Evolutionary conservation across 2,797 vertebrate genomes (phyloP).

Genomic region (Mormyrus hasselquistii): DNA sequence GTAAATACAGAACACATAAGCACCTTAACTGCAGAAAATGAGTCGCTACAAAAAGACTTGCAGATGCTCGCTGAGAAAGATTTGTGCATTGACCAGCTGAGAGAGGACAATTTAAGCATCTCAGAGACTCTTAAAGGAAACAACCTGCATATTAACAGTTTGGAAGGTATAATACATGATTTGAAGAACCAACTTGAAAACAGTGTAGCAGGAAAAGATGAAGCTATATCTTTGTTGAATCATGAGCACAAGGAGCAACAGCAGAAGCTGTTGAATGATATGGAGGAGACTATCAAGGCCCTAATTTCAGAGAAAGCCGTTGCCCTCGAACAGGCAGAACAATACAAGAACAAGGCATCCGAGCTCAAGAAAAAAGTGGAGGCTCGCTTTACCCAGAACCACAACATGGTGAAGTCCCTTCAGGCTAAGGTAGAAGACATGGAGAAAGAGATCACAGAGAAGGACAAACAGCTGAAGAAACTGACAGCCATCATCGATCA

Average conservation of each 20-base stretch:
- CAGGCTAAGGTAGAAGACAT: constrained; percentile 67
- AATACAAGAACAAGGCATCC: constrained; percentile 64
- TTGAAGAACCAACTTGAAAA: constrained; percentile 70
- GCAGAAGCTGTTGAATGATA: constrained; percentile 53
- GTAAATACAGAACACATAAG: constrained; percentile 69
- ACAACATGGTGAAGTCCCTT: constrained; percentile 67
- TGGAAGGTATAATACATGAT: constrained; percentile 64
- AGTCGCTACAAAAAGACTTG: constrained; percentile 63
- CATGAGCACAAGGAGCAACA: constrained; percentile 65
- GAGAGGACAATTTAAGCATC: constrained; percentile 69
- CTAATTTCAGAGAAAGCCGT: constrained; percentile 71
- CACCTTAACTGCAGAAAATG: constrained; percentile 74
- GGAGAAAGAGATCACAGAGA: constrained; percentile 63
- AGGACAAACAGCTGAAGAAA: constrained; percentile 66
- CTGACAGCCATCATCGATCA: constrained; percentile 68
- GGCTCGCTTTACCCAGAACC: constrained; percentile 63
- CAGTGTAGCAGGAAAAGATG: constrained; percentile 72
- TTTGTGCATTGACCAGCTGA: constrained; percentile 70
- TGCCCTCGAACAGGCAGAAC: constrained; percentile 66
- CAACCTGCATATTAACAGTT: constrained; percentile 58
- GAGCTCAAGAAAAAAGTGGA: constrained; percentile 78
- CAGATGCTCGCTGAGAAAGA: constrained; percentile 72
- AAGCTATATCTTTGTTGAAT: constrained; percentile 67
- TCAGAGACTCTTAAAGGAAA: constrained; percentile 69
- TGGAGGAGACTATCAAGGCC: constrained; percentile 60